Base-by-base conservation (phyloP, 2,113 vertebrate species). In the Loxodonta africana region DNA sequence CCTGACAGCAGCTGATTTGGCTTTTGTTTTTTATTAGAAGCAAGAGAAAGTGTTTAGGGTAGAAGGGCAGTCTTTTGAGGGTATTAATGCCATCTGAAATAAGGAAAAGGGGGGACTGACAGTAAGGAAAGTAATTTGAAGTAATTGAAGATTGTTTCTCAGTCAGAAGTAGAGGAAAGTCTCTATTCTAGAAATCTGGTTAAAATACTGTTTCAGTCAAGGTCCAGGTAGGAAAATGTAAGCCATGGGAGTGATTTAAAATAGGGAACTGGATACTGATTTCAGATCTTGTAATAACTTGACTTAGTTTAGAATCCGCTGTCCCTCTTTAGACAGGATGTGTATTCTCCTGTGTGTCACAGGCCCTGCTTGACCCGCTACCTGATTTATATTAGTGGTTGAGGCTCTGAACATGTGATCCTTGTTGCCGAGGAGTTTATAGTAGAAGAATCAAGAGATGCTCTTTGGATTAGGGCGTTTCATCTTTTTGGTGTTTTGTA, bases 81-180 rank as follows among this genome's bases (percentile, higher is more conserved):
- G 11, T 74, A 63, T 46, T 25, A 20, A 46, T 87, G 15, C 44
- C 62, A 69, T 69, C 51, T 63, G 17, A 65, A 88, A 94, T 83
- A 57, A 94, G 46, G 87, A 85, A 94, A 83, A 65, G 17, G 57
- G 14, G 33, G n/a, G 46, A 81, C 69, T 94, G 95, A 5, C 57
- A 37, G 46, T 17, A 82, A 41, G 46, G 30, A 89, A 95, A 96
- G 95, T 60, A 37, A 87, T 84, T 62, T 87, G 57, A 51, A 37
- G 9, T 28, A 57, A 80, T 69, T 81, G 33, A 92, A 90, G 76
- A 63, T 41, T 53, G 8, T 87, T 65, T 95, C 48, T 1, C 80
- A 83, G 21, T 83, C 57, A 65, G 71, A 96, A 76, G 63, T 41
- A 21, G 71, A 94, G 10, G 83, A 90, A 33, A 41, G 33, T 10